Evolutionary conservation across 2,888 invertebrate genomes (phyloP), one percentile per base, ranked within the genome.

Genomic region (Perithous albicinctus): DNA sequence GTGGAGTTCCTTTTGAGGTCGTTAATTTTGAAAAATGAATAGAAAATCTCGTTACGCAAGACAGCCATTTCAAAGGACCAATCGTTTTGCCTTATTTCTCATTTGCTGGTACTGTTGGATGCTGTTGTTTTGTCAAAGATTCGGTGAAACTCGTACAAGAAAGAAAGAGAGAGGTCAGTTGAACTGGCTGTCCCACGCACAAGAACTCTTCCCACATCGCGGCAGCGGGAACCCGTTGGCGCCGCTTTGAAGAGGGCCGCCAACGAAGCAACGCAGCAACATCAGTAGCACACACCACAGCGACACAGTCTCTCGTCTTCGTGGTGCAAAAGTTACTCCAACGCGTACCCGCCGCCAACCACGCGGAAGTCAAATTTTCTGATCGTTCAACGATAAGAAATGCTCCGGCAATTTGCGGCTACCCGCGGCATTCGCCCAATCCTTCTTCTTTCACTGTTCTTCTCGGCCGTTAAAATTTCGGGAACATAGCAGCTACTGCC

Each of bases 201-300:
- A 63, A 56, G 61, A 74, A 63, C 46, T 32, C 73, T 81, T 77
- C 63, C 76, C 77, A 51, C 56, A 76, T 72, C 61, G 54, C 29
- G 70, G 67, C 35, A 46, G 66, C 66, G 76, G 67, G 72, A 73
- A 78, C 67, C 77, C 81, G 80, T 82, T 61, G 84, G 85, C 79
- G 78, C 80, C 85, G 80, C 87, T 87, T 87, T 86, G 86, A 86
- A 85, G 80, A 46, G 54, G 48, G 67, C 87, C 87, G 87, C 82
- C 63, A 46, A 56, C 84, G 67, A 63, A 67, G 77, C 43, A 61
- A 35, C 23, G 26, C 56, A 70, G 26, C 54, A 56, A 29, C 41
- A 38, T 15, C 20, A 38, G 15, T 12, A 29, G 1, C 38, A 35
- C 5, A n/a, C 61, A 38, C 15, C 12, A 38, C 61, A 54, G 43